Percentiles rank a stretch among this genome's conserved stretches.
These are phyloP conservation scores for Hypocryptadius cinnamomeus DNA, from an alignment of 2,113 vertebrate genomes.

Conservation along the genomic window DNA sequence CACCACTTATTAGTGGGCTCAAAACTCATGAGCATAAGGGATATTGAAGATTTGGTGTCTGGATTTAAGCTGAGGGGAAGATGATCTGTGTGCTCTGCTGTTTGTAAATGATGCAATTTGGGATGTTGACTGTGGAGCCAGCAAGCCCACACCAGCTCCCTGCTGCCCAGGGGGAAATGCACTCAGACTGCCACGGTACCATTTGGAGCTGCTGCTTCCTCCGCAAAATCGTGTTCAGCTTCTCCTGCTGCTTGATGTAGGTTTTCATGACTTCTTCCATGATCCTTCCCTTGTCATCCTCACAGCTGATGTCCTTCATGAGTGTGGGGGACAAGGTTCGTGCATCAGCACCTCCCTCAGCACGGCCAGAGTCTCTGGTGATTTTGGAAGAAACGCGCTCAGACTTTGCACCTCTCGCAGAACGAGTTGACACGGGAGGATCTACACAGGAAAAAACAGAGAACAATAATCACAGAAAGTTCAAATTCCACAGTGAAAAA, in stretches of 20 bases:
- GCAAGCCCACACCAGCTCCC: not conserved
- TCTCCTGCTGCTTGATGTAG: conserved; percentile 92
- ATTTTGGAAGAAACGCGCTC: conserved; percentile 53
- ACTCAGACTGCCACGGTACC: conserved; percentile 67
- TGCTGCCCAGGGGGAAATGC: not conserved
- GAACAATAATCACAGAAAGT: not conserved
- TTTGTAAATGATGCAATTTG: not conserved
- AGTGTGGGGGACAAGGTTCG: conserved; percentile 70
- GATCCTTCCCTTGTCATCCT: conserved; percentile 94
- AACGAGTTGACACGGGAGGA: conserved; percentile 61
- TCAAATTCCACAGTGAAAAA: not conserved
- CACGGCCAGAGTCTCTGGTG: conserved; percentile 64
- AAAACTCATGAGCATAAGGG: not conserved
- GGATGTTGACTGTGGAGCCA: not conserved
- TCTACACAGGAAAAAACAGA: conserved; percentile 59
- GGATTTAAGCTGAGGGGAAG: not conserved
- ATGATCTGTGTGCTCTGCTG: not conserved
- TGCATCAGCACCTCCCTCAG: conserved; percentile 60
- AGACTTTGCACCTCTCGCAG: conserved; percentile 74
- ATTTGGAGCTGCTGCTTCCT: conserved; percentile 93
- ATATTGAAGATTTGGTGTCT: not conserved
- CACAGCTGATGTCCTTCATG: conserved; percentile 70
- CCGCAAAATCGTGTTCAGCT: conserved; percentile 87
- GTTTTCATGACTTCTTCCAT: conserved; percentile 97
- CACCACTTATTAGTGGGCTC: not conserved